Evolutionary conservation across 2,113 vertebrate species (phyloP).

Genomic region (Parotia lawesii): DNA sequence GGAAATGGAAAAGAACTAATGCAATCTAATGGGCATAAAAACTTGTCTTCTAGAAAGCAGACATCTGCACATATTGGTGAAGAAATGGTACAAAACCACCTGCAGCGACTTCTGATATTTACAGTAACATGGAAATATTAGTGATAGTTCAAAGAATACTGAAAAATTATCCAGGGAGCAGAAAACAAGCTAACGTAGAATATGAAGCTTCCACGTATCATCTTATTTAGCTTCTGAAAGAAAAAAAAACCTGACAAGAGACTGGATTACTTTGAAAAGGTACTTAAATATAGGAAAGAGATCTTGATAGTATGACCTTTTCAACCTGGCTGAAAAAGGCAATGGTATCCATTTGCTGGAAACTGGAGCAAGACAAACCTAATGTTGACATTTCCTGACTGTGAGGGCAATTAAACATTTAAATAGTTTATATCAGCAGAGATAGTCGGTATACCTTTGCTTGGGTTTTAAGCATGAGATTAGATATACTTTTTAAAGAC

Average conservation of each 20-base stretch:
- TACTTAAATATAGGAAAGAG: neutral
- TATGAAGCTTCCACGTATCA: neutral
- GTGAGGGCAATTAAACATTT: conserved; percentile 11
- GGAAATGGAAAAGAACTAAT: neutral
- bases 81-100: neutral
- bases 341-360: neutral
- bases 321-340: neutral
- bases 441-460: neutral
- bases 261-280: neutral
- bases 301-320: neutral
- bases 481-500: neutral
- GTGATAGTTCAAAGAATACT: neutral
- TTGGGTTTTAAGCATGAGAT: conserved; percentile 3
- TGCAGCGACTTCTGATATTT: neutral
- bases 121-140: neutral
- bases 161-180: neutral
- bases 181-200: neutral
- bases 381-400: neutral
- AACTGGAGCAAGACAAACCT: neutral
- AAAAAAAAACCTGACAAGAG: neutral
- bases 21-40: neutral
- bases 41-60: neutral
- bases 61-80: neutral
- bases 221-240: neutral
- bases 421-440: neutral